Evolutionary conservation across 2,888 invertebrate genomes (phyloP).

Genomic region (Fabriciana adippe): DNA sequence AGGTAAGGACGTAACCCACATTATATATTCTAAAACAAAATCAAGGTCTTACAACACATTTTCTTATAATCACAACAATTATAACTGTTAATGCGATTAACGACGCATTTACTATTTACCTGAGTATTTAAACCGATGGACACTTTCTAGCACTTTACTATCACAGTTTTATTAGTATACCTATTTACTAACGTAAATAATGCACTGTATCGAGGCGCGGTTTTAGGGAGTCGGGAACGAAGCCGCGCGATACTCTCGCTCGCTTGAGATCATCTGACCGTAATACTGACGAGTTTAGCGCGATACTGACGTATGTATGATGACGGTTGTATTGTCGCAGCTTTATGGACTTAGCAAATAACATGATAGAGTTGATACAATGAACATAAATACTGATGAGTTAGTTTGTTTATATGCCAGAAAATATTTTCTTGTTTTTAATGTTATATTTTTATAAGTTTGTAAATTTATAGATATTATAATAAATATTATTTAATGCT

Average conservation of each 20-base stretch:
- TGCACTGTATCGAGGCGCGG: slow-evolving; percentile 21
- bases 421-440: no score
- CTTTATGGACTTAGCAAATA: slow-evolving; percentile 21
- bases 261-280: slow-evolving; percentile 46
- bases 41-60: slow-evolving; percentile 60
- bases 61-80: slow-evolving; percentile 36
- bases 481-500: no score
- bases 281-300: slow-evolving; percentile 32
- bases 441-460: no score
- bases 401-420: no score
- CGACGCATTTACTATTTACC: slow-evolving; percentile 24
- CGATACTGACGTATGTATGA: slow-evolving; percentile 27
- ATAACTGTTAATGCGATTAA: slow-evolving; percentile 24
- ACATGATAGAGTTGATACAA: neutral
- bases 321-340: slow-evolving; percentile 30
- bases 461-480: no score
- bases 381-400: no score
- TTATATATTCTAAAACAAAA: slow-evolving; percentile 68
- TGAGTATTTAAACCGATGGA: slow-evolving; percentile 26
- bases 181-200: slow-evolving; percentile 22
- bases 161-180: slow-evolving; percentile 13
- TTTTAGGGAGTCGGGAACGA: slow-evolving; percentile 25
- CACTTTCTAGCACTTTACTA: slow-evolving; percentile 16
- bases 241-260: slow-evolving; percentile 44
- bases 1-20: slow-evolving; percentile 76